Conservation (phyloP, 2,888 invertebrate species). For the Amitus sp. region DNA sequence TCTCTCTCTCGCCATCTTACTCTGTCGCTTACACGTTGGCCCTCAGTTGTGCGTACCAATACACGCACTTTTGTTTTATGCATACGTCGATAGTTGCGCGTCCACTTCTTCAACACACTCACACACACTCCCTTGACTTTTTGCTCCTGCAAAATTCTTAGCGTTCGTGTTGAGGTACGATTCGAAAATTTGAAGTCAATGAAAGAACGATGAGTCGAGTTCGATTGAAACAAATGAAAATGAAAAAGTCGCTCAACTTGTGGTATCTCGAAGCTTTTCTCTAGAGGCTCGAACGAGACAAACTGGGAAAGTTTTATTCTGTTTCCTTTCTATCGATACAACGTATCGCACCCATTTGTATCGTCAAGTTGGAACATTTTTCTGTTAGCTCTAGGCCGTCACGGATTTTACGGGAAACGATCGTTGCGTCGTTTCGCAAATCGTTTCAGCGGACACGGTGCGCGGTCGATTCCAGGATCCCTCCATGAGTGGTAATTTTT, state of each 20-base stretch:
- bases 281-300: background rate
- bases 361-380: slow-evolving; percentile 56
- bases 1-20: background rate
- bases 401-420: slow-evolving; percentile 46
- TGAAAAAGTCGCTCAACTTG: too few relatives aligned
- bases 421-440: slow-evolving; percentile 43
- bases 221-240: too few relatives aligned
- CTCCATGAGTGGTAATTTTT: slow-evolving; percentile 22
- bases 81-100: slow-evolving; percentile 19
- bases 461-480: slow-evolving; percentile 24
- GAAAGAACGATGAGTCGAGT: background rate
- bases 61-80: slow-evolving; percentile 18
- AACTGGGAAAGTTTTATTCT: slow-evolving; percentile 45
- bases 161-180: background rate
- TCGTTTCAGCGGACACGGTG: slow-evolving; percentile 30
- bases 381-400: slow-evolving; percentile 47
- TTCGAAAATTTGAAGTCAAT: background rate
- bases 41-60: slow-evolving; percentile 24
- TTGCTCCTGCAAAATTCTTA: background rate
- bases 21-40: slow-evolving; percentile 44
- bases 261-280: too few relatives aligned
- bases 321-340: slow-evolving; percentile 47
- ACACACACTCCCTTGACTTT: slow-evolving; percentile 5
- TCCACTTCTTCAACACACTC: slow-evolving; percentile 24
- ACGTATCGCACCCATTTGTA: slow-evolving; percentile 55